Percentiles rank a stretch among this genome's conserved stretches.
Evolutionary conservation across 2,888 invertebrate genomes (phyloP).

Genomic region (Melanostoma scalare): DNA sequence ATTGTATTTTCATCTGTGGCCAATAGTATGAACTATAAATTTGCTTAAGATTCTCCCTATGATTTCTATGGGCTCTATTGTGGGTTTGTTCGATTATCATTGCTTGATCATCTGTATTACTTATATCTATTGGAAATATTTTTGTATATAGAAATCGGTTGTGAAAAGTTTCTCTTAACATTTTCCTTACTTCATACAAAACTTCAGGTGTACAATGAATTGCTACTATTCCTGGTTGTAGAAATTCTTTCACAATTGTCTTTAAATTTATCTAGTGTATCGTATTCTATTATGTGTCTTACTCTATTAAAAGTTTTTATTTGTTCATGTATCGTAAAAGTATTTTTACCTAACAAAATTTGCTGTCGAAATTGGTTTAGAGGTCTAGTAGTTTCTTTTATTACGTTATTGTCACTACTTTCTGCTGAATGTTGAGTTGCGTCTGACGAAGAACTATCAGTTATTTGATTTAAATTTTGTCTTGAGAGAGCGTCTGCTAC

Average conservation of each 20-base stretch:
- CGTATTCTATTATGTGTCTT: slow-evolving; percentile 11
- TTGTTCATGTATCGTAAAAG: slow-evolving; percentile 29
- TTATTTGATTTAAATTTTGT: too few relatives aligned
- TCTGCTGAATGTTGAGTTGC: too few relatives aligned
- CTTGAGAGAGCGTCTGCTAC: too few relatives aligned
- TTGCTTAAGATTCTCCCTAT: not conserved
- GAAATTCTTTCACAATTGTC: slow-evolving; percentile 46
- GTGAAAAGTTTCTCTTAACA: not conserved
- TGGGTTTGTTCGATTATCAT: not conserved
- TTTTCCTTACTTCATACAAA: slow-evolving; percentile 38
- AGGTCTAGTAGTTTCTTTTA: slow-evolving; percentile 34
- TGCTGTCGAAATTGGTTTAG: slow-evolving; percentile 55
- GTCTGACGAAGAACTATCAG: too few relatives aligned
- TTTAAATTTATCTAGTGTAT: slow-evolving; percentile 20
- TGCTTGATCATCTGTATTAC: not conserved
- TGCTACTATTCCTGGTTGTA: slow-evolving; percentile 41
- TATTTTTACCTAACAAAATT: not conserved
- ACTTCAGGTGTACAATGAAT: slow-evolving; percentile 47
- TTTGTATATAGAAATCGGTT: not conserved
- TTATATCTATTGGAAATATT: not conserved
- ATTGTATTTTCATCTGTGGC: not conserved
- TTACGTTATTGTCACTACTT: too few relatives aligned
- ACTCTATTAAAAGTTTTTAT: slow-evolving; percentile 20
- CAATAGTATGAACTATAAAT: not conserved
- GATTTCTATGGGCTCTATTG: not conserved